These are phyloP conservation scores for Polyergus mexicanus DNA, from an alignment of 1,140 invertebrate species.

Conservation along the genomic window DNA sequence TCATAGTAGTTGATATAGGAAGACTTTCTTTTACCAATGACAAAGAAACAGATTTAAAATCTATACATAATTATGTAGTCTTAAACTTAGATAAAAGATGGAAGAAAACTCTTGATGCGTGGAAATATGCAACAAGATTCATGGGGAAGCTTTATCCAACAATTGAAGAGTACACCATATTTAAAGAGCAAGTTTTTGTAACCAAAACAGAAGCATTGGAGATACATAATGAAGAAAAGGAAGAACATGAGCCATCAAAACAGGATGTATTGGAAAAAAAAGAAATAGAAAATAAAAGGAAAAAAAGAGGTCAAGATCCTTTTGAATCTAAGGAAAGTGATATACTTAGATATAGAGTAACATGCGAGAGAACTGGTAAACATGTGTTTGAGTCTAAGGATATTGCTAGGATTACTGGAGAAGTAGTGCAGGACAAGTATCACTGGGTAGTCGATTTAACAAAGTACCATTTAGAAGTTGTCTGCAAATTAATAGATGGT, in stretches of 20 bases:
- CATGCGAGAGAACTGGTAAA: constrained; percentile 87
- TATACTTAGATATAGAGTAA: constrained; percentile 87
- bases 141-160: constrained; percentile 80
- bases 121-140: constrained; percentile 85
- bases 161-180: constrained; percentile 68
- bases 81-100: constrained; percentile 83
- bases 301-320: constrained; percentile 75
- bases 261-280: neutral
- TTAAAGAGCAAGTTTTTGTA: neutral
- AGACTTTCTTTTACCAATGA: constrained; percentile 79
- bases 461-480: constrained; percentile 87
- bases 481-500: constrained; percentile 85
- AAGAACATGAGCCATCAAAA: neutral
- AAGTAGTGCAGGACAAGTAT: constrained; percentile 87
- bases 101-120: constrained; percentile 84
- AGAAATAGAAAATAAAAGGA: constrained; percentile 48
- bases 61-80: constrained; percentile 68
- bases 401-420: constrained; percentile 87
- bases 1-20: constrained; percentile 76
- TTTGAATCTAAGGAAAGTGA: constrained; percentile 62
- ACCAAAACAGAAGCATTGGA: constrained; percentile 6
- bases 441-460: constrained; percentile 88
- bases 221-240: constrained; percentile 27
- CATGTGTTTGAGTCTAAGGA: constrained; percentile 88
- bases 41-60: constrained; percentile 78